Base-by-base conservation (phyloP, 2,113 vertebrate species). In the Hiodon tergisus region DNA sequence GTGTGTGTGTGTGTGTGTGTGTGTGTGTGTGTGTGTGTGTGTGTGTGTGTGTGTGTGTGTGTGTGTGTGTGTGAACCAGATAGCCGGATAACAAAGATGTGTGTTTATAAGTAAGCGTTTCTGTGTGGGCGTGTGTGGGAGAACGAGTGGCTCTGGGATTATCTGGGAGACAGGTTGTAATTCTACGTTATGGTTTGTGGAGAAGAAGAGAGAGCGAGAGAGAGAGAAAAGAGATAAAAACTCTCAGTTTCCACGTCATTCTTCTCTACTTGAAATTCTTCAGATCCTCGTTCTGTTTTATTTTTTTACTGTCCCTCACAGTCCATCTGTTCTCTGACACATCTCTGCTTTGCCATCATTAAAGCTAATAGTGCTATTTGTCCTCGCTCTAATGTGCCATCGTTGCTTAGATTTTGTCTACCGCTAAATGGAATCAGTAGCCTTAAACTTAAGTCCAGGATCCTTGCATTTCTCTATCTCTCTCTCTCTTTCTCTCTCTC, bases 121-220 rank as follows among this genome's bases (percentile, higher is more conserved):
- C 80, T 78, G 79, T 72, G 84, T 87, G 83, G 84, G 86, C 80
- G 86, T 85, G 82, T 62, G 81, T 83, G 83, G 84, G 84, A 59
- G 87, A 86, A 86, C 79, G 81, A 80, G 78, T 80, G 82, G 78
- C 62, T 74, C 77, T 86, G 80, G 80, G 87, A 84, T 87, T 85
- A 90, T 89, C 78, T 79, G 85, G 85, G 86, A 84, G 85, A 81
- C 83, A 85, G 85, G 85, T 76, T 82, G 79, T 77, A 61, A 65
- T 62, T 63, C 67, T 81, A 76, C 73, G 55, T 79, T 85, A 85
- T 88, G 86, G 83, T 80, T 82, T 79, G 72, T 80, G 81, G 80
- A 87, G 84, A 80, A 83, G 79, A 86, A 55, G 59, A 62, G 55
- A 31, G 31, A 31, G 31, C 31, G 31, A 31, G 31, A 31, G 31